A percentile compares a stretch with the other conserved stretches of the same genome.
Evolutionary conservation across 1,140 invertebrate species (phyloP).

Genomic region (Eupristina koningsbergeri): DNA sequence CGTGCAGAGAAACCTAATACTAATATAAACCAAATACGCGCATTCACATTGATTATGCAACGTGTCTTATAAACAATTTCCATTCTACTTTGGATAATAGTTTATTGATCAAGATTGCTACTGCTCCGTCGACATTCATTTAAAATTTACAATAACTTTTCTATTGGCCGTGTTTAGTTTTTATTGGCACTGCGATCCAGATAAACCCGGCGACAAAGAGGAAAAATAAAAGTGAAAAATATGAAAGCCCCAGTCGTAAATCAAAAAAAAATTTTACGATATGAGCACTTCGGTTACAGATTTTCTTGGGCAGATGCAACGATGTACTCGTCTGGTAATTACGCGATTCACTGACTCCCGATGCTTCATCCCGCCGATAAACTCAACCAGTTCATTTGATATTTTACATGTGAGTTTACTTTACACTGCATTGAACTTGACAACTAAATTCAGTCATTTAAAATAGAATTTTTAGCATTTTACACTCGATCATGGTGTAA

Average conservation of each 20-base stretch:
- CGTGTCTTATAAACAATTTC: too few species aligned
- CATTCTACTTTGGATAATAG: too few species aligned
- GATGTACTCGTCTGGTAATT: neutral
- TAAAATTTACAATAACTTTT: too few species aligned
- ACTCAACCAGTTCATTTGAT: neutral
- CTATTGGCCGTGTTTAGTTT: too few species aligned
- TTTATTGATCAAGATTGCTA: too few species aligned
- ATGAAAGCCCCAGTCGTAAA: neutral
- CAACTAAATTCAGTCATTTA: neutral
- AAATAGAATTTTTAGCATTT: neutral
- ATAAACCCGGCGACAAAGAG: neutral
- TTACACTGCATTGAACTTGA: neutral
- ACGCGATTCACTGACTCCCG: constrained; percentile 9
- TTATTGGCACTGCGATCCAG: too few species aligned
- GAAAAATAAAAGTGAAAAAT: neutral
- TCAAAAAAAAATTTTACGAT: constrained; percentile 19
- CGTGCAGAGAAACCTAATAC: too few species aligned
- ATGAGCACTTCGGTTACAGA: neutral
- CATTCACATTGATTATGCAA: too few species aligned
- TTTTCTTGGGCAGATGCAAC: neutral
- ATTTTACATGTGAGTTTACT: constrained; percentile 5
- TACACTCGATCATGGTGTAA: too few species aligned
- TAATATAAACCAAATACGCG: too few species aligned
- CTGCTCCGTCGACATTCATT: too few species aligned
- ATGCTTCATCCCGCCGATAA: constrained; percentile 22